Evolutionary conservation across 2,113 vertebrate genomes (phyloP).

Genomic region (Tringa solitaria): DNA sequence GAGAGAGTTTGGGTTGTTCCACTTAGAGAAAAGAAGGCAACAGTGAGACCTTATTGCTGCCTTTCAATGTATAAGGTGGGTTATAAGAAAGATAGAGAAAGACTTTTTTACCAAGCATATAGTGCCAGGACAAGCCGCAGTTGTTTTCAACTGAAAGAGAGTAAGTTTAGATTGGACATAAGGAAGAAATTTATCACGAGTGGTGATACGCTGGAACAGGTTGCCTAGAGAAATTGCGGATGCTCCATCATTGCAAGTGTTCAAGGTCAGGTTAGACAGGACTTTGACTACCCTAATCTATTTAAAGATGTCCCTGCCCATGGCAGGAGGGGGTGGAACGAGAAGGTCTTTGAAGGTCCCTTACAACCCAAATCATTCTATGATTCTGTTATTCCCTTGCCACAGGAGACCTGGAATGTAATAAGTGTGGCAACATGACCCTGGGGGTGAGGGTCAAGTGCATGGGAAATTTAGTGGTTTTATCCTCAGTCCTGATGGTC

Average conservation of each 20-base stretch:
- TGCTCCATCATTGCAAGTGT: not conserved
- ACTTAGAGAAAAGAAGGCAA: not conserved
- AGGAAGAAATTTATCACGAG: not conserved
- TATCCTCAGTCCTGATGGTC: not conserved
- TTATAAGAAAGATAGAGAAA: not conserved
- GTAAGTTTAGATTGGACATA: not conserved
- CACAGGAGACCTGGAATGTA: not conserved
- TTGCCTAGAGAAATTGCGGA: not conserved
- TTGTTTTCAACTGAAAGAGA: not conserved
- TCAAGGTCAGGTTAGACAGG: not conserved
- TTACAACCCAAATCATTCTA: not conserved
- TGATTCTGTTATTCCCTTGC: not conserved
- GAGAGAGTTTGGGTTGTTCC: not conserved
- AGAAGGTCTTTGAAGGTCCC: not conserved
- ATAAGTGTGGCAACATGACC: not conserved
- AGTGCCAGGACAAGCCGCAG: not conserved
- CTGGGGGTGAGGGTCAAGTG: rapidly evolving
- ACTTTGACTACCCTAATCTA: not conserved
- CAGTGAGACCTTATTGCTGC: not conserved
- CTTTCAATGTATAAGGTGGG: not conserved
- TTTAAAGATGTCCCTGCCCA: not conserved
- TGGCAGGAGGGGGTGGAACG: not conserved
- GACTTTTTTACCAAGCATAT: not conserved
- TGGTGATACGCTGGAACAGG: not conserved
- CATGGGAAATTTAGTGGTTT: not conserved